A percentile compares a stretch with the other conserved stretches of the same genome.
These are phyloP conservation scores for Otus scops DNA, from an alignment of 2,797 vertebrate species.

Conservation along the genomic window DNA sequence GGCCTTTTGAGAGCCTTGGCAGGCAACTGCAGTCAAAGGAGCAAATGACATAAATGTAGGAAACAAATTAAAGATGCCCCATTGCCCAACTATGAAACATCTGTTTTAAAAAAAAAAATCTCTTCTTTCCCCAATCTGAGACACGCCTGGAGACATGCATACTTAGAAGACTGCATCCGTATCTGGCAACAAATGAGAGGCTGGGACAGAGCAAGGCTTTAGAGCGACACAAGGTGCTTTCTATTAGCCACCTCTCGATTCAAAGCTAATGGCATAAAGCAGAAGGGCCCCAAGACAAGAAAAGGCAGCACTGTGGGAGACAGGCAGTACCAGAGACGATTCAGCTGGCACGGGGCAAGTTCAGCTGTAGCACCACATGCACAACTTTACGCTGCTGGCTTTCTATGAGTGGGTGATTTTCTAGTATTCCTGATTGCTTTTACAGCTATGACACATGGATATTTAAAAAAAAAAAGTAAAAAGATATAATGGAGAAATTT, in stretches of 20 bases:
- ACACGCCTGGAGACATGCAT: not conserved
- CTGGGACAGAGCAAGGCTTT: not conserved
- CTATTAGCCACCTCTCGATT: not conserved
- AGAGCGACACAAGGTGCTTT: not conserved
- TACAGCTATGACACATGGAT: not conserved
- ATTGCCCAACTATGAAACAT: not conserved
- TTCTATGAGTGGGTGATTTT: not conserved
- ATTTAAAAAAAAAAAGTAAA: not conserved
- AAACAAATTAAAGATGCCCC: not conserved
- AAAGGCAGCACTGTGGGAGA: not conserved
- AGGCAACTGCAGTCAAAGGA: not conserved
- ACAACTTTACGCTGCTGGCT: not conserved
- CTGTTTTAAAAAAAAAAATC: not conserved
- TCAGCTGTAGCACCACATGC: not conserved
- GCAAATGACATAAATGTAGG: not conserved
- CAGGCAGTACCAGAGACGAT: accelerated
- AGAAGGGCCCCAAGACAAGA: not conserved
- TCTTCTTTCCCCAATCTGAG: not conserved
- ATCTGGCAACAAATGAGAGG: not conserved
- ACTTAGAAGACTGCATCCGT: not conserved
- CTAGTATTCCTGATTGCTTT: not conserved
- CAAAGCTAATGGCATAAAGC: not conserved
- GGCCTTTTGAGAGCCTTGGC: not conserved
- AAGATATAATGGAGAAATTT: not conserved
- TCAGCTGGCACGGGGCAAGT: not conserved